Base-by-base conservation (phyloP, 2,797 vertebrate species). In the Sandelia bainsii region DNA sequence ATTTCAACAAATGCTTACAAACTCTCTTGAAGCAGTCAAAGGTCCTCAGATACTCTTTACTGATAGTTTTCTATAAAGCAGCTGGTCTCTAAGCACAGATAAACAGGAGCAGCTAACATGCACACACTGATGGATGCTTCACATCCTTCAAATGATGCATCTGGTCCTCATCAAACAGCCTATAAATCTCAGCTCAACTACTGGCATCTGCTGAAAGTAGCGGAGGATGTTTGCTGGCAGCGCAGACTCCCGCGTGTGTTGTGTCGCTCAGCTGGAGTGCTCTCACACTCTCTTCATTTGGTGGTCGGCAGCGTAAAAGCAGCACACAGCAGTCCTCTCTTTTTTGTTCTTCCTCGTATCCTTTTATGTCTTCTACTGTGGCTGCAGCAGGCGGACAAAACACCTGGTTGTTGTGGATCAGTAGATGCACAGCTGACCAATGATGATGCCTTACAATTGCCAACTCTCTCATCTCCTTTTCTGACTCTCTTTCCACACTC, bases 261-360 rank as follows among this genome's bases (percentile, higher is more conserved):
- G 63, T 52, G 73, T 25, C 19, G 73, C 80, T 85, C 79, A 72
- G 85, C 89, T 72, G 79, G 87, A 87, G 81, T 0, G 64, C 63
- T 66, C 65, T 70, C 66, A 67, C 62, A 74, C 75, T 46, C 80
- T 73, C 57, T 25, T 52, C 65, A 22, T 50, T 48, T 54, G 25
- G 8, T 65, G 27, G 17, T 45, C 48, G 39, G 62, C 60, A 45
- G 63, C 53, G 3, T n/a, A 59, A 48, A 59, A 9, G 58, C 60
- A 66, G 45, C 80, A 54, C 49, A 56, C 48, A 65, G 64, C 34
- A 56, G 7, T 45, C 46, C 25, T 32, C 37, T 11, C 50, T 48
- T 17, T 16, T 42, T 7, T 37, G 16, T 17, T 8, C 2, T 6
- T 19, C 37, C 44, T 32, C 54, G 53, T 40, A 34, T n/a, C 20